Evolutionary conservation across 2,888 invertebrate species (phyloP), one percentile per base, ranked within the genome.

Genomic region (Hydraecia micacea): DNA sequence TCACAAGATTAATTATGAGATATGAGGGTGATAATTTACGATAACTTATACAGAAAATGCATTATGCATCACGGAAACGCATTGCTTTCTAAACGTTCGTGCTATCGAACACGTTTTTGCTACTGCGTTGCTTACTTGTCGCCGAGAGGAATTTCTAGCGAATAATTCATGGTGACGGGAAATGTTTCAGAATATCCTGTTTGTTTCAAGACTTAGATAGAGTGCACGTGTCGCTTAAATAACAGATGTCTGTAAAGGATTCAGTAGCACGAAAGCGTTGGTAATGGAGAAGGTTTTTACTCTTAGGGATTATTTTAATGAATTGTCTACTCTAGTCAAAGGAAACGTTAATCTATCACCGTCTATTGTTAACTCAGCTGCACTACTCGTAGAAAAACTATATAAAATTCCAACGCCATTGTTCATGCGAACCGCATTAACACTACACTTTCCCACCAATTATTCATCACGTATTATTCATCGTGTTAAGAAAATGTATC

Each of bases 71-170:
- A 90, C 90, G 93, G 92, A 94, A 93, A 93, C 81, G 89, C 87
- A 88, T 87, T 82, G 90, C 93, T 94, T 94, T 94, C 93, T 92
- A 92, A 89, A 85, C 87, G 89, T 91, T 91, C 88, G 77, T 84
- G 87, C 84, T 87, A 84, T 87, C 81, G 83, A 84, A 87, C 87
- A 87, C 88, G 91, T 89, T 93, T 91, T 91, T 90, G 84, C 77
- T 82, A 83, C 87, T 83, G 72, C 77, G 74, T 75, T 72, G 81
- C 83, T 74, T 76, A 73, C 79, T 89, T 80, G 81, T 74, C 85
- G 79, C 75, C 0, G 32, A 80, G 81, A 83, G 65, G 73, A 81
- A 86, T 81, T 86, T 77, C 36, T 80, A 75, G 75, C 69, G 67
- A 79, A 79, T 78, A 83, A 83, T 82, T 76, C 72, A 72, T 72